Conservation (phyloP, 2,797 vertebrate genomes). For the Gobionotothen gibberifrons region DNA sequence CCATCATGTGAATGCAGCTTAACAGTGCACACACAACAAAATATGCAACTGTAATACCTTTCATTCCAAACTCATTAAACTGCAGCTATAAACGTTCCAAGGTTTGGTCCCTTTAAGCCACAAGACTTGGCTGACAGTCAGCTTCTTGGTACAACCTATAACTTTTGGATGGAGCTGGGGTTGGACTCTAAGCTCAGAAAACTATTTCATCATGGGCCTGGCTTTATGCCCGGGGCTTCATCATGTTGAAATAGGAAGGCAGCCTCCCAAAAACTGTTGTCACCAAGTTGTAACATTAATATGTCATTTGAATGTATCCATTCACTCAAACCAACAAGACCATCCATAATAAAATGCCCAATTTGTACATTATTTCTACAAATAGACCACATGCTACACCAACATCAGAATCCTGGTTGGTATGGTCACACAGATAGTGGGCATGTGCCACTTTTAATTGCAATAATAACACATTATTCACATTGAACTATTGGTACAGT, state of each 20-base stretch:
- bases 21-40: not conserved
- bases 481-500: too few relatives aligned
- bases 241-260: not conserved
- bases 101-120: constrained; percentile 21
- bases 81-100: not conserved
- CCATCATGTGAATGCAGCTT: too few relatives aligned
- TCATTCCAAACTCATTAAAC: not conserved
- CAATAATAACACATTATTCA: too few relatives aligned
- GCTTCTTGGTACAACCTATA: constrained; percentile 11
- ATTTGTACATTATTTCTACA: not conserved
- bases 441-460: too few relatives aligned
- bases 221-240: not conserved
- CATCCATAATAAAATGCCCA: too few relatives aligned
- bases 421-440: not conserved
- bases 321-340: too few relatives aligned
- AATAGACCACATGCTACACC: not conserved
- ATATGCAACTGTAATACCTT: not conserved
- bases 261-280: not conserved
- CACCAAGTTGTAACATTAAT: not conserved
- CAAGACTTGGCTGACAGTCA: not conserved
- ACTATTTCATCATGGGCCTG: not conserved
- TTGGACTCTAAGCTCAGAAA: not conserved
- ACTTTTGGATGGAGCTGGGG: not conserved
- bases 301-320: not conserved
- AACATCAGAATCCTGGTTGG: not conserved